These are phyloP conservation scores for Trichopria drosophilae DNA, from an alignment of 2,888 invertebrate species.

Conservation along the genomic window DNA sequence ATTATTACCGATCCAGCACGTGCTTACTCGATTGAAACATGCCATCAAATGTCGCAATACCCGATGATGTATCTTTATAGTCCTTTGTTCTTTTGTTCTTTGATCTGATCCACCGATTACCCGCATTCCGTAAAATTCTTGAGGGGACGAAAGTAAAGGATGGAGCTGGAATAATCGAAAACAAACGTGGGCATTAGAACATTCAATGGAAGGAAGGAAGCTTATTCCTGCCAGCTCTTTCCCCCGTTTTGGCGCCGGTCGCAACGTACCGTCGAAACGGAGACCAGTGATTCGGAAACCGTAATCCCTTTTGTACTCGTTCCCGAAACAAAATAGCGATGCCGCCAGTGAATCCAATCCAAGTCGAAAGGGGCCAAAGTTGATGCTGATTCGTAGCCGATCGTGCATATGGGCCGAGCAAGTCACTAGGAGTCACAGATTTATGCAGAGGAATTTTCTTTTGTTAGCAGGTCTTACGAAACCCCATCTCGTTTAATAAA, in stretches of 20 bases:
- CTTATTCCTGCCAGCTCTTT: constrained; percentile 15
- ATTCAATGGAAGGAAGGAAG: constrained; percentile 24
- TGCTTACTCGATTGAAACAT: too few relatives aligned
- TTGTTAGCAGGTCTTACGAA: constrained; percentile 14
- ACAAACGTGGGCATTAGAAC: constrained; percentile 36
- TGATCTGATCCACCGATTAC: too few relatives aligned
- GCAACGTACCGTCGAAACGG: too few relatives aligned
- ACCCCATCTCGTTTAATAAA: not conserved
- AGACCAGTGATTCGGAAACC: constrained; percentile 45
- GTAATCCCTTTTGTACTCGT: constrained; percentile 45
- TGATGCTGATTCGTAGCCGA: constrained; percentile 35
- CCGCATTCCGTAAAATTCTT: too few relatives aligned
- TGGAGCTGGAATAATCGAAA: constrained; percentile 27
- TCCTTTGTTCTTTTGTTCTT: too few relatives aligned
- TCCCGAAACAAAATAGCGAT: constrained; percentile 43
- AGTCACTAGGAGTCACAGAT: too few relatives aligned
- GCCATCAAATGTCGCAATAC: too few relatives aligned
- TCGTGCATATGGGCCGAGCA: constrained; percentile 37
- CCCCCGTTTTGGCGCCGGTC: too few relatives aligned
- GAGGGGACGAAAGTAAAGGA: too few relatives aligned
- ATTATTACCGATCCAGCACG: too few relatives aligned
- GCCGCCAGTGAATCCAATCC: constrained; percentile 24
- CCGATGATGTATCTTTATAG: too few relatives aligned
- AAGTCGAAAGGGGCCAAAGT: constrained; percentile 11
- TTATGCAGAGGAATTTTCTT: constrained; percentile 23